These are phyloP conservation scores for Lagodon rhomboides DNA, from an alignment of 2,797 vertebrate species.

Conservation along the genomic window DNA sequence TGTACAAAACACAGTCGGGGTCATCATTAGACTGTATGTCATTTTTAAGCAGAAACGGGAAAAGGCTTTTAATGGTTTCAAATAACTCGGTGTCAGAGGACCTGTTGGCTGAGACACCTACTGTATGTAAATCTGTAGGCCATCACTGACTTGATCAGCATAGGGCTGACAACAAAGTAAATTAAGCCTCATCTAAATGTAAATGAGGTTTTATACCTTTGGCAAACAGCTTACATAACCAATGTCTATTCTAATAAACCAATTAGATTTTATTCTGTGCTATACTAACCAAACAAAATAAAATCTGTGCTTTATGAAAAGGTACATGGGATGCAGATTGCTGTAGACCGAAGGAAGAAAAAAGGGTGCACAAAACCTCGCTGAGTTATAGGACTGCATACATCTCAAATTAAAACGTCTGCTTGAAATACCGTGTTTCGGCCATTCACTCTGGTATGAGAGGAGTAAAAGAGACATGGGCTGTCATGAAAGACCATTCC, in stretches of 20 bases:
- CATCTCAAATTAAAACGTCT: constrained; percentile 69
- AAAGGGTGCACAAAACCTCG: constrained; percentile 38
- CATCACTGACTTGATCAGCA: constrained; percentile 82
- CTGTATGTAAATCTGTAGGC: constrained; percentile 74
- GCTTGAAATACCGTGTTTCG: constrained; percentile 58
- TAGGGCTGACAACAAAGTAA: constrained; percentile 82
- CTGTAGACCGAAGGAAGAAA: constrained; percentile 35
- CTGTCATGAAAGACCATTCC: constrained; percentile 61
- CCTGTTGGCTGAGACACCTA: constrained; percentile 75
- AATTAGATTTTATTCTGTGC: constrained; percentile 81
- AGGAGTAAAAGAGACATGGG: constrained; percentile 49
- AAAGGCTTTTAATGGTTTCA: constrained; percentile 44
- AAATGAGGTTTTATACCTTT: constrained; percentile 86
- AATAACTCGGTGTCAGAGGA: constrained; percentile 53
- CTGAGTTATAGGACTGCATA: constrained; percentile 60
- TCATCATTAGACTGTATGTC: constrained; percentile 56
- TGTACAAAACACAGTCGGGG: constrained; percentile 61
- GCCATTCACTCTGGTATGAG: constrained; percentile 57
- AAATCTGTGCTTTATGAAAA: constrained; percentile 67
- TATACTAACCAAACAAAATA: constrained; percentile 72
- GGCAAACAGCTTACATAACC: constrained; percentile 85
- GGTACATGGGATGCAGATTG: constrained; percentile 58
- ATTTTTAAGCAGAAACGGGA: constrained; percentile 46
- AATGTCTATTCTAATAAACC: constrained; percentile 84
- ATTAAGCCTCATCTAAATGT: constrained; percentile 88